phyloP scores from a whole-genome alignment of 2,797 vertebrate species.

The Streptopelia turtur region DNA sequence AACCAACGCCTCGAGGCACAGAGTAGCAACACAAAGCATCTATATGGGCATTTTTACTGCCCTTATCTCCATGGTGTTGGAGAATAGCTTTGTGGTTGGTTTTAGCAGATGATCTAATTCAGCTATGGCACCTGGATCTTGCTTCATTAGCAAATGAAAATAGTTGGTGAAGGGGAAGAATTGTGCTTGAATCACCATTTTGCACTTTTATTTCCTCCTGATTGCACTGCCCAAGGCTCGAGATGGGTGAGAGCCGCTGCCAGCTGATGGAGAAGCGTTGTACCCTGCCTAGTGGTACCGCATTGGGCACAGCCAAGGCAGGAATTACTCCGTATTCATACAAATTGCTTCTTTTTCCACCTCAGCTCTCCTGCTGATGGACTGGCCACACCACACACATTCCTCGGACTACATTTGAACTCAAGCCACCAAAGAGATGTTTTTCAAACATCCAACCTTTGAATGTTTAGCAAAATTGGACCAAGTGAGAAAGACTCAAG shows the following conservation, averaged over 20 bases:
- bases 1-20: not conserved
- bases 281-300: not conserved
- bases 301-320: not conserved
- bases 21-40: not conserved
- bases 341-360: not conserved
- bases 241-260: rapidly evolving
- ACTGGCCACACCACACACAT: not conserved
- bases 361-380: not conserved
- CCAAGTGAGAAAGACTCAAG: rapidly evolving
- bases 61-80: rapidly evolving
- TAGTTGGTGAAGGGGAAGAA: not conserved
- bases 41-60: rapidly evolving
- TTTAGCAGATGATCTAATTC: not conserved
- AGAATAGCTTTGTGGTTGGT: not conserved
- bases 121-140: not conserved
- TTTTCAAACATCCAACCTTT: not conserved
- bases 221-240: not conserved
- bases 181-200: not conserved
- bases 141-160: not conserved
- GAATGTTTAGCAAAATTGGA: not conserved
- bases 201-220: constrained; percentile 1
- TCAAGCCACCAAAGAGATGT: not conserved
- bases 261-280: rapidly evolving
- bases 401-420: not conserved
- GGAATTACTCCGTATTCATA: not conserved